Evolutionary conservation across 2,797 vertebrate species (phyloP), one percentile per base, ranked within the genome.

Genomic region (Pampus argenteus): DNA sequence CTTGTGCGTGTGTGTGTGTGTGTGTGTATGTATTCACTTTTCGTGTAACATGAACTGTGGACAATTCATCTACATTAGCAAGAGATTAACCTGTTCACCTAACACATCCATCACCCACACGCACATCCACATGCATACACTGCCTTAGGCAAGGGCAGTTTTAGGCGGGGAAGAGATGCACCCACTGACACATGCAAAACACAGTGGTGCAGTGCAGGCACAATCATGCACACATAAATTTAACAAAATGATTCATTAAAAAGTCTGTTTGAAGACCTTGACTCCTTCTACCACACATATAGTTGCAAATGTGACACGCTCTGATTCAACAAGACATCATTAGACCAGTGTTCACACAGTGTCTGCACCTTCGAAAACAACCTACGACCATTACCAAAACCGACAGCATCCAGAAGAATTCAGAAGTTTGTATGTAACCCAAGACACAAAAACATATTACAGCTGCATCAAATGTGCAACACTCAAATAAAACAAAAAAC

Each of bases 11-110:
- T 50, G 69, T 49, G 51, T 31, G 52, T 23, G 56, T 28, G 64
- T 48, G 68, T 48, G 54, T 66, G 64, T 40, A 65, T 25, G 56
- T 52, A 58, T 60, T 71, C 80, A 64, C 60, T 66, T 88, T 86
- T 79, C 86, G 62, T 84, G 78, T 76, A 82, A 89, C 80, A 45
- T 76, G 78, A 61, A 49, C 77, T 77, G 62, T 28, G 74, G 76
- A 88, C 87, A 85, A 92, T 93, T 93, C 83, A 89, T 93, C 92
- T 89, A 90, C 89, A 93, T 93, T 92, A 93, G 76, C 76, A 77
- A 79, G 82, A 91, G 88, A 92, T 91, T 91, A 92, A 92, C 91
- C 89, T 85, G 79, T 83, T 90, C 85, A 89, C 92, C 92, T 85
- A 71, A 81, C 64, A 72, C 91, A 92, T 92, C 89, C 86, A 91